Evolutionary conservation across 2,113 vertebrate genomes (phyloP).

Genomic region (Ptilorrhoa leucosticta): DNA sequence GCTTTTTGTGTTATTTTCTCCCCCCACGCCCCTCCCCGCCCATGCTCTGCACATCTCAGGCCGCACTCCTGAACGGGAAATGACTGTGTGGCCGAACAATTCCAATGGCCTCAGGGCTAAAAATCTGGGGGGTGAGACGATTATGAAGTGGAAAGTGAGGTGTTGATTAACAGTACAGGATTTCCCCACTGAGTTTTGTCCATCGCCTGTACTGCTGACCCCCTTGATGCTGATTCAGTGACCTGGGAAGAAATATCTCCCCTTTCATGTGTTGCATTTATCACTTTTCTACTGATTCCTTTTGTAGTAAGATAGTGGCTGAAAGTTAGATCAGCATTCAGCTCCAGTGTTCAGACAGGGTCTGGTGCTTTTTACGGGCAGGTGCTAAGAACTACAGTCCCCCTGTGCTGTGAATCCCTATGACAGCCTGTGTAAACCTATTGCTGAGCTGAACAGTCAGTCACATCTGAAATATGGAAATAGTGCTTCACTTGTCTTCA

Average conservation of each 20-base stretch:
- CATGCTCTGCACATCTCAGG: not conserved
- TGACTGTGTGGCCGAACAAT: not conserved
- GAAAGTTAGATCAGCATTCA: not conserved
- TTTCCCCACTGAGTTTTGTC: not conserved
- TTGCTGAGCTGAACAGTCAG: not conserved
- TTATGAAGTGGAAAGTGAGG: not conserved
- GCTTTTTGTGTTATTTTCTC: not conserved
- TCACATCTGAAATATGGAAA: not conserved
- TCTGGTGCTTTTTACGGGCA: not conserved
- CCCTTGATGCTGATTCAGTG: not conserved
- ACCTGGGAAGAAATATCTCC: not conserved
- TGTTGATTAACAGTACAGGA: not conserved
- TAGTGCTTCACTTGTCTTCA: not conserved
- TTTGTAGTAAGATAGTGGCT: not conserved
- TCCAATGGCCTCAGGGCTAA: not conserved
- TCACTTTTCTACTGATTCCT: not conserved
- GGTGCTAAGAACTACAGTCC: not conserved
- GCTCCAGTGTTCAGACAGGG: not conserved
- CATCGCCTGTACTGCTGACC: rapidly evolving
- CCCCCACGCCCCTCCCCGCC: not conserved
- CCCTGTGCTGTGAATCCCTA: not conserved
- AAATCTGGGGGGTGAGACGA: not conserved
- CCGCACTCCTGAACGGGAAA: not conserved
- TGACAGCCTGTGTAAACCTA: not conserved
- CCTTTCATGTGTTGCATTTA: not conserved